phyloP scores from a whole-genome alignment of 1,140 invertebrate genomes.

The Leptinotarsa texana region DNA sequence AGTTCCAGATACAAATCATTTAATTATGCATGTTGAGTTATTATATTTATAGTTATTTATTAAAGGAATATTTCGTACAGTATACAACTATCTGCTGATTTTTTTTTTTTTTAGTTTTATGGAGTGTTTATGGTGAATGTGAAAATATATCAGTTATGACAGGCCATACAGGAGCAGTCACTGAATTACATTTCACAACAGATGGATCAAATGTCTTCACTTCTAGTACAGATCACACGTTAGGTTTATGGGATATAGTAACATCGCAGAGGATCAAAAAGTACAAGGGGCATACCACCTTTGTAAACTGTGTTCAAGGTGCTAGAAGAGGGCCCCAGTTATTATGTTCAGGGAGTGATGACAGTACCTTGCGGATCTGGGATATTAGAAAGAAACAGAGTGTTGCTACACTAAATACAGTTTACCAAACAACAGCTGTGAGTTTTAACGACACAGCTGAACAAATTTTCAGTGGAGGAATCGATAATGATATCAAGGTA shows the following conservation, averaged over 20 bases:
- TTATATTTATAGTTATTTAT: too few species aligned
- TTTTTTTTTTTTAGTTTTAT: constrained; percentile 71
- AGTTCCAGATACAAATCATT: too few species aligned
- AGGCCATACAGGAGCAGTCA: constrained; percentile 94
- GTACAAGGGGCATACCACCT: constrained; percentile 84
- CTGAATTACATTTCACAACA: constrained; percentile 94
- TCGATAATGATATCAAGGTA: constrained; percentile 96
- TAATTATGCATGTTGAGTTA: too few species aligned
- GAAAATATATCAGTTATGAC: constrained; percentile 92
- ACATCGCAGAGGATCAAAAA: constrained; percentile 87
- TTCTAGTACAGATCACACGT: constrained; percentile 91
- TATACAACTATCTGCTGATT: not conserved
- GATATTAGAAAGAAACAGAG: constrained; percentile 80
- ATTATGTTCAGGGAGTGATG: constrained; percentile 93
- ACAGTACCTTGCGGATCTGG: constrained; percentile 93
- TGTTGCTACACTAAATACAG: constrained; percentile 78
- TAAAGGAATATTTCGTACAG: too few species aligned
- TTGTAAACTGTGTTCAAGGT: constrained; percentile 84
- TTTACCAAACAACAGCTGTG: constrained; percentile 86
- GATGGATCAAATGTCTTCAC: constrained; percentile 91
- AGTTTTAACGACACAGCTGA: constrained; percentile 96
- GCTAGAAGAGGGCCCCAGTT: constrained; percentile 86
- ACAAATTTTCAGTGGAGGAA: constrained; percentile 86
- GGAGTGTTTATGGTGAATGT: constrained; percentile 98
- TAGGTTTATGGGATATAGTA: constrained; percentile 94